phyloP scores from a whole-genome alignment of 2,888 invertebrate genomes.

The Anthoptus insignis region DNA sequence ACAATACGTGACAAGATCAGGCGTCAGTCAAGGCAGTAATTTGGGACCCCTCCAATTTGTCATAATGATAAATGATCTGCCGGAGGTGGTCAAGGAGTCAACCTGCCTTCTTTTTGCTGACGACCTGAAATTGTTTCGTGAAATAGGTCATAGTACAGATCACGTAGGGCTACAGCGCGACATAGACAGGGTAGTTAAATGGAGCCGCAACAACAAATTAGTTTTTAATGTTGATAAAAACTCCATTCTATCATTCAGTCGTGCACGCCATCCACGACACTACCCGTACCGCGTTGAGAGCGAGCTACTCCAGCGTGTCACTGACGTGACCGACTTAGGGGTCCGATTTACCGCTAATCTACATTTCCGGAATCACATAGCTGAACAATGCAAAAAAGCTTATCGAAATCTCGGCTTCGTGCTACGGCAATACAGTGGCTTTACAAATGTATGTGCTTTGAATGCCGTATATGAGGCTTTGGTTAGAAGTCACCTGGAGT shows the following conservation, averaged over 20 bases:
- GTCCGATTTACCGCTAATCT: constrained; percentile 3
- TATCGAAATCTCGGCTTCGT: background rate
- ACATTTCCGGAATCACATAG: constrained; percentile 5
- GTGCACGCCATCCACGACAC: background rate
- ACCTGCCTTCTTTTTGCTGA: constrained; percentile 13
- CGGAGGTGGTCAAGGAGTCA: constrained; percentile 9
- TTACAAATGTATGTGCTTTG: no score
- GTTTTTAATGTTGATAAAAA: background rate
- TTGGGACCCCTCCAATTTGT: background rate
- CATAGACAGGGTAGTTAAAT: no score
- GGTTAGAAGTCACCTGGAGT: no score
- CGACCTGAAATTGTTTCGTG: background rate
- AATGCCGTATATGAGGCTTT: no score
- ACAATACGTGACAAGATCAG: background rate
- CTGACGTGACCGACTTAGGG: background rate
- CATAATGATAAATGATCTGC: constrained; percentile 2
- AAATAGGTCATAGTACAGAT: constrained; percentile 1
- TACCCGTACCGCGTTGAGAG: constrained; percentile 4
- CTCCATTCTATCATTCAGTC: constrained; percentile 3
- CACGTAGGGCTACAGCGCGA: background rate
- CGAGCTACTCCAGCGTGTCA: background rate
- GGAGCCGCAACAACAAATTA: background rate
- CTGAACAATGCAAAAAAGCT: background rate
- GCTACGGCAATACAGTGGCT: no score
- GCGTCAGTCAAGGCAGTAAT: constrained; percentile 3